Evolutionary conservation across 2,113 vertebrate genomes (phyloP).

Genomic region (Centropus bengalensis): DNA sequence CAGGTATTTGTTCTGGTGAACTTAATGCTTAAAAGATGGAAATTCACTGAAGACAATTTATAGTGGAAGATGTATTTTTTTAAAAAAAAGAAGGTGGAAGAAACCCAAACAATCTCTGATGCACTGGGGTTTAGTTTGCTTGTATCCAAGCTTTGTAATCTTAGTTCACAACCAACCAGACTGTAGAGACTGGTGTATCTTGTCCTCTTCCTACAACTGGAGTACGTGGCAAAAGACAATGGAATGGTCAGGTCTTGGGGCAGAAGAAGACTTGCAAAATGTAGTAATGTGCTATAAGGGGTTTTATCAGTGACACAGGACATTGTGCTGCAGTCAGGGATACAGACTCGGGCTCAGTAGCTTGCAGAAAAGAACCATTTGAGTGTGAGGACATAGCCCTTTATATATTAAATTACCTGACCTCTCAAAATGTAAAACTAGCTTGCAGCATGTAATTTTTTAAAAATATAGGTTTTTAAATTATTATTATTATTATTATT

Average conservation of each 20-base stretch:
- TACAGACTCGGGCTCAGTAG: neutral
- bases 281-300: rapidly evolving
- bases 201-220: neutral
- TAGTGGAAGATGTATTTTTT: neutral
- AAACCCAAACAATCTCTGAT: neutral
- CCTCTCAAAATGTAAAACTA: neutral
- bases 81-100: neutral
- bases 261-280: neutral
- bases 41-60: neutral
- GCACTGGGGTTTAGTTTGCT: neutral
- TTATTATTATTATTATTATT: neutral
- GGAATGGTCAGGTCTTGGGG: neutral
- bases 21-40: neutral
- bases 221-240: neutral
- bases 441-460: neutral
- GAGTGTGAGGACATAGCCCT: neutral
- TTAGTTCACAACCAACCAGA: neutral
- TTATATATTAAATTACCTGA: neutral
- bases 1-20: neutral
- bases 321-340: neutral
- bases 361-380: neutral
- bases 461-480: neutral
- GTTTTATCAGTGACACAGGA: neutral
- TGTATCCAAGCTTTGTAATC: neutral
- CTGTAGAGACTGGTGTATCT: rapidly evolving